Evolutionary conservation across 2,797 vertebrate species (phyloP).

Genomic region (Scomberomorus guttatus): DNA sequence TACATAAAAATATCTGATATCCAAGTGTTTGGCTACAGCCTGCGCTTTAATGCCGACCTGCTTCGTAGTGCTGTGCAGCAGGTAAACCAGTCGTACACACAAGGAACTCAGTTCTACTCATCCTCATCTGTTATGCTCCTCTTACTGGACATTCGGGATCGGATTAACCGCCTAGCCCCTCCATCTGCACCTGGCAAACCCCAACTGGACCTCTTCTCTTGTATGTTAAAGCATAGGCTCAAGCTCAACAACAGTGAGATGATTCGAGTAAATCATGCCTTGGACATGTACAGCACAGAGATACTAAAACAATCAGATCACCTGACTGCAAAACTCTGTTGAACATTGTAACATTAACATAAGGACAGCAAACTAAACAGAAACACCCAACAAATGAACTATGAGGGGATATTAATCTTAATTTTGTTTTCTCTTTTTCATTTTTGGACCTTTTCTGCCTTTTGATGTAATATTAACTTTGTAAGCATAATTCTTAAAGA

Average conservation of each 20-base stretch:
- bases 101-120: constrained; percentile 97
- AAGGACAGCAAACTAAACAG: constrained; percentile 55
- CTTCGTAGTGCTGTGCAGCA: constrained; percentile 98
- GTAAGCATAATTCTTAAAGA: constrained; percentile 96
- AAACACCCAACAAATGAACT: constrained; percentile 70
- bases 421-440: constrained; percentile 79
- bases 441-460: constrained; percentile 87
- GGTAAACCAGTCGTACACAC: constrained; percentile 99
- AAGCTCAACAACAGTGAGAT: constrained; percentile 99
- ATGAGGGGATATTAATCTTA: constrained; percentile 69
- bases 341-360: constrained; percentile 68
- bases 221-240: constrained; percentile 99
- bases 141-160: constrained; percentile 97
- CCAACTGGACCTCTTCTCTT: constrained; percentile 98
- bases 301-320: constrained; percentile 99
- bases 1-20: constrained; percentile 99
- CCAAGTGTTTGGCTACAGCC: constrained; percentile 98
- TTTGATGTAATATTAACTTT: constrained; percentile 95
- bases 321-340: constrained; percentile 99
- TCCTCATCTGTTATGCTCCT: constrained; percentile 98
- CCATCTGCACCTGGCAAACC: constrained; percentile 96
- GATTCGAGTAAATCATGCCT: constrained; percentile 97
- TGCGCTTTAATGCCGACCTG: constrained; percentile 96
- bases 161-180: constrained; percentile 97
- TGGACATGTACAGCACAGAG: constrained; percentile 99